These are phyloP conservation scores for Argopecten irradians DNA, from an alignment of 1,140 invertebrate species.

Conservation along the genomic window DNA sequence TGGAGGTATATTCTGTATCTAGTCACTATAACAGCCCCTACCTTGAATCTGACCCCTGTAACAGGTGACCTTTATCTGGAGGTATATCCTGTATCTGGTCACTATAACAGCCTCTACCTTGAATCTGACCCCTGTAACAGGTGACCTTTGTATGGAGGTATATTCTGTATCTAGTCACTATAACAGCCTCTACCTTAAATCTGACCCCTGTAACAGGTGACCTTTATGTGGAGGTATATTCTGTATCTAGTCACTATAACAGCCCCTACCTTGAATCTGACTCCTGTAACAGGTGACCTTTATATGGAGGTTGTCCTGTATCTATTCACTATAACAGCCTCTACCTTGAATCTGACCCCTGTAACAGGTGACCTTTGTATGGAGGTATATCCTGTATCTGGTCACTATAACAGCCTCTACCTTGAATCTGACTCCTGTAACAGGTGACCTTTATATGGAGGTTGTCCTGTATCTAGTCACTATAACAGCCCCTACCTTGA, in stretches of 20 bases:
- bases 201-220: neutral
- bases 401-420: neutral
- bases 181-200: neutral
- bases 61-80: neutral
- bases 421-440: neutral
- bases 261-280: neutral
- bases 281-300: neutral
- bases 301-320: neutral
- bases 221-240: neutral
- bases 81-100: neutral
- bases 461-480: too few relatives aligned
- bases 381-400: neutral
- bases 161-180: neutral
- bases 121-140: neutral
- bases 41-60: neutral
- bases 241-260: neutral
- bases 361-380: neutral
- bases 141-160: conserved; percentile 1
- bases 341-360: neutral
- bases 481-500: too few relatives aligned
- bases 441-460: neutral
- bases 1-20: neutral
- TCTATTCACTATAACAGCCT: neutral
- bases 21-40: neutral
- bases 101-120: neutral